These are phyloP conservation scores for Takifugu flavidus DNA, from an alignment of 2,113 vertebrate genomes.

Conservation along the genomic window DNA sequence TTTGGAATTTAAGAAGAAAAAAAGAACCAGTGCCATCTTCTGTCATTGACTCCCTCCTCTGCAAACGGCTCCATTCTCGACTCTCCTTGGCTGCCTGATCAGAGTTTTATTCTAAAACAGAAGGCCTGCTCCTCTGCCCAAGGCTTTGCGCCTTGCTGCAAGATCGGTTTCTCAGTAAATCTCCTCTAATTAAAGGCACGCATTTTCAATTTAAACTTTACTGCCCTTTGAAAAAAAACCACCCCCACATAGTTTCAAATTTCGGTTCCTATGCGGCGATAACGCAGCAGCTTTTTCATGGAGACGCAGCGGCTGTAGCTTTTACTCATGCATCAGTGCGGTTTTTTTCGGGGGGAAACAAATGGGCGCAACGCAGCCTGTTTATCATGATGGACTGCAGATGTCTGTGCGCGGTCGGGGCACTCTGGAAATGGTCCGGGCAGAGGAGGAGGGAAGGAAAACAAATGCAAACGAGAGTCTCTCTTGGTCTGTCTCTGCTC, in stretches of 20 bases:
- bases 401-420: conserved; percentile 55
- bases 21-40: background rate
- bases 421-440: conserved; percentile 57
- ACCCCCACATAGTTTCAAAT: background rate
- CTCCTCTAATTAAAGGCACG: background rate
- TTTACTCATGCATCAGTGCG: conserved; percentile 42
- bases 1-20: conserved; percentile 17
- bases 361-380: conserved; percentile 50
- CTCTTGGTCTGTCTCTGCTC: conserved; percentile 35
- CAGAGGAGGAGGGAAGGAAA: conserved; percentile 41
- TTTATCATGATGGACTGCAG: conserved; percentile 68
- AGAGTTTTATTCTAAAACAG: conserved; percentile 11
- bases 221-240: background rate
- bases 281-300: conserved; percentile 18
- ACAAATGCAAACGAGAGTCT: conserved; percentile 50
- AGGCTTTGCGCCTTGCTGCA: background rate
- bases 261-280: conserved; percentile 9
- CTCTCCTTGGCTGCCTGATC: conserved; percentile 20
- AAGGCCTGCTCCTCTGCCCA: background rate
- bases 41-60: background rate
- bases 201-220: background rate
- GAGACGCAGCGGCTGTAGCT: conserved; percentile 49
- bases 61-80: background rate
- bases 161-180: too few species aligned
- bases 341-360: conserved; percentile 48